Evolutionary conservation across 1,140 invertebrate species (phyloP), one percentile per base, ranked within the genome.

Genomic region (Odontomachus brunneus): DNA sequence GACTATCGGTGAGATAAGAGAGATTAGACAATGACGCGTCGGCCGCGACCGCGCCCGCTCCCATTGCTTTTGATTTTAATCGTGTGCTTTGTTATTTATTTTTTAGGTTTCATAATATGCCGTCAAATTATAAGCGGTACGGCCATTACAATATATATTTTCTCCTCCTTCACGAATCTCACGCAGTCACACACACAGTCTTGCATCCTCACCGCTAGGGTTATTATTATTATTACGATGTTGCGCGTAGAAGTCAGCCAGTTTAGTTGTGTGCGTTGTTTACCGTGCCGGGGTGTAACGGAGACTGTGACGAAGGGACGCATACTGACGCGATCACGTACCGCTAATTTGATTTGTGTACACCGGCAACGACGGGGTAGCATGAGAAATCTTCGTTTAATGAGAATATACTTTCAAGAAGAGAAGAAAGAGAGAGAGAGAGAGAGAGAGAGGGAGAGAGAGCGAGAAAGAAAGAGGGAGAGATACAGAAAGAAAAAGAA

Each of bases 91-190:
- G 88, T 93, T 91, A 90, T 92, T 93, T 92, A 90, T 91, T 92
- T 93, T 93, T 91, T 93, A 94, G 93, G 93, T 94, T 93, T 93
- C 92, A 93, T 93, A 93, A 93, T 93, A 92, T 93, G 92, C 89
- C 93, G 91, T 93, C 93, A 90, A 93, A 92, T 93, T 94, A 93
- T 93, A 94, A 94, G 92, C 93, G 93, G 93, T 94, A 94, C 92
- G 93, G 90, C 85, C 82, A 91, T 83, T 92, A 90, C 85, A 91
- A 91, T 67, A 90, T 91, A 88, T 91, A 88, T 84, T 86, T 88
- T 87, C 82, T 82, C 63, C 86, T 89, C 80, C 55, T 85, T 89
- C 85, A 91, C 86, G 67, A 86, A 86, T 90, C 89, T 90, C 85
- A 90, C 85, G 84, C 84, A 88, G 63, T 88, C 84, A 89, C 84